Percentiles rank a stretch among this genome's conserved stretches.
phyloP scores from a whole-genome alignment of 2,113 vertebrate species.

The Lasiurus borealis region DNA sequence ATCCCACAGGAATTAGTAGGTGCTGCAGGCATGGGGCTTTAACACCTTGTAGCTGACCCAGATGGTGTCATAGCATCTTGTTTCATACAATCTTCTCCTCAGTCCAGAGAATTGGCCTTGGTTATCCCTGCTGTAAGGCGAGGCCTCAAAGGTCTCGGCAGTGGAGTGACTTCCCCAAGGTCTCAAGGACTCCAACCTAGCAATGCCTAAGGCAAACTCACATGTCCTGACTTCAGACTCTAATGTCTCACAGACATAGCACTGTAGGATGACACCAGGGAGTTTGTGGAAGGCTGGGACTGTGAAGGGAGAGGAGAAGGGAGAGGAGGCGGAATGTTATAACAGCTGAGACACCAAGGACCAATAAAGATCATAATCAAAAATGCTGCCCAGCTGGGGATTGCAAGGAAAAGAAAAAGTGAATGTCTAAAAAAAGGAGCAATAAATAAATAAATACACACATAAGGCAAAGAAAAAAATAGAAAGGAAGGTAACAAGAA shows the following conservation, averaged over 20 bases:
- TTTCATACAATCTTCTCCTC: not conserved
- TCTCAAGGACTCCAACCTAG: not conserved
- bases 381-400: not conserved
- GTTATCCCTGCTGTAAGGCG: not conserved
- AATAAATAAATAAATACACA: not conserved
- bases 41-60: not conserved
- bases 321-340: not conserved
- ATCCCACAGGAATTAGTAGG: not conserved
- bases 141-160: not conserved
- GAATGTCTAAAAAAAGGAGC: not conserved
- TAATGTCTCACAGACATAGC: fast-evolving
- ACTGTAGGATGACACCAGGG: not conserved
- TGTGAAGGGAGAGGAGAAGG: not conserved
- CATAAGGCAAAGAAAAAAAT: not conserved
- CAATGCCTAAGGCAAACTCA: not conserved
- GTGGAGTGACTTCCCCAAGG: not conserved
- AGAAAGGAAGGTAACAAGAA: not conserved
- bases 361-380: not conserved
- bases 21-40: not conserved
- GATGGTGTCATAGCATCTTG: not conserved
- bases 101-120: not conserved
- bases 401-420: not conserved
- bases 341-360: not conserved
- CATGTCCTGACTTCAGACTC: not conserved
- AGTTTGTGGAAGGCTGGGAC: not conserved